Conservation (phyloP, 2,113 vertebrate genomes). For the Zootoca vivipara region DNA sequence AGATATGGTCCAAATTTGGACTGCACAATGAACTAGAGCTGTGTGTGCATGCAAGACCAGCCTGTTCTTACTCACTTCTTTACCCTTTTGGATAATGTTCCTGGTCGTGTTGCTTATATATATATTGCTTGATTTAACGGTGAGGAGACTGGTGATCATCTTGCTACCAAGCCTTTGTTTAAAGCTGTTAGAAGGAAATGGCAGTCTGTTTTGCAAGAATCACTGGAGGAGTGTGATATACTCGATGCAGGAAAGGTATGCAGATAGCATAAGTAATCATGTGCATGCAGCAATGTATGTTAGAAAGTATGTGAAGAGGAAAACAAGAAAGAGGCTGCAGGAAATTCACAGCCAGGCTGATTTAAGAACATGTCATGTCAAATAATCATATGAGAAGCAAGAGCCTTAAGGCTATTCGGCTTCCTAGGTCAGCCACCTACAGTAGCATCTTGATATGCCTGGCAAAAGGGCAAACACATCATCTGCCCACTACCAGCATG, state of each 20-base stretch:
- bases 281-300: conserved; percentile 1
- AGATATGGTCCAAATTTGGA: conserved; percentile 3
- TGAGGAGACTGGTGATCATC: neutral
- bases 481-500: neutral
- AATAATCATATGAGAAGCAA: neutral
- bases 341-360: neutral
- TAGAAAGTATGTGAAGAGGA: neutral
- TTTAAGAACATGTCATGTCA: neutral
- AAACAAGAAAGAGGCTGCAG: neutral
- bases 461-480: neutral
- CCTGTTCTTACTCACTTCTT: neutral
- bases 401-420: neutral
- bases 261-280: neutral
- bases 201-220: neutral
- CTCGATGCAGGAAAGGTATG: neutral
- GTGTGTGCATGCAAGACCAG: accelerated
- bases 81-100: neutral
- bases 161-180: neutral
- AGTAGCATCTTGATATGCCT: neutral
- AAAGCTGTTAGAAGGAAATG: neutral
- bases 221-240: neutral
- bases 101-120: accelerated
- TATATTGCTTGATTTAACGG: accelerated
- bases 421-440: neutral
- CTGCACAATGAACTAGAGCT: neutral